Conservation (phyloP, 2,888 invertebrate species). For the Caenorhabditis sp. region DNA sequence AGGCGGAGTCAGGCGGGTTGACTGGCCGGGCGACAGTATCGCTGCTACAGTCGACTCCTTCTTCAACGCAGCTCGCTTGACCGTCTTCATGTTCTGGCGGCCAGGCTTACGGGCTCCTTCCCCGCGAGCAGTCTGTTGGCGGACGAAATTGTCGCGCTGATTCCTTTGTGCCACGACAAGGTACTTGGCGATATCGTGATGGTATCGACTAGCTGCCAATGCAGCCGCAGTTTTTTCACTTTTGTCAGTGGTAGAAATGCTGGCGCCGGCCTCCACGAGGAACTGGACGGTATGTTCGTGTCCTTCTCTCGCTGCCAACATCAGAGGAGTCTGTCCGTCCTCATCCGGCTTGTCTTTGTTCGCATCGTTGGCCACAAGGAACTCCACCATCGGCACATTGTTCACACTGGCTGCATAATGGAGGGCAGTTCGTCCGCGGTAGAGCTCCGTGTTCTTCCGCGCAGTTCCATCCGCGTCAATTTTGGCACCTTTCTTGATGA, state of each 20-base stretch:
- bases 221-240: slow-evolving; percentile 15
- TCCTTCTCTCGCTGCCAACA: slow-evolving; percentile 42
- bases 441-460: slow-evolving; percentile 24
- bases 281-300: slow-evolving; percentile 3
- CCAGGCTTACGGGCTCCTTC: too few relatives aligned
- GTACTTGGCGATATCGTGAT: slow-evolving; percentile 13
- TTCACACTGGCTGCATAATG: slow-evolving; percentile 29
- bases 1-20: slow-evolving; percentile 51
- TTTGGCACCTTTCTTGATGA: slow-evolving; percentile 27
- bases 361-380: background rate
- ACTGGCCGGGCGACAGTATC: background rate
- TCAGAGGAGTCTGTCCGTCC: slow-evolving; percentile 24
- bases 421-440: slow-evolving; percentile 29
- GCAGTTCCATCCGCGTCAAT: slow-evolving; percentile 24
- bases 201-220: slow-evolving; percentile 7
- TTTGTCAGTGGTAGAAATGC: slow-evolving; percentile 7
- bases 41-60: background rate
- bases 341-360: slow-evolving; percentile 47
- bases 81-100: slow-evolving; percentile 26
- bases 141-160: too few relatives aligned
- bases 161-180: too few relatives aligned
- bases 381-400: slow-evolving; percentile 13
- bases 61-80: slow-evolving; percentile 34
- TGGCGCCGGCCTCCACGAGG: slow-evolving; percentile 10
- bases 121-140: too few relatives aligned